These are phyloP conservation scores for Calyptommatus sinebrachiatus DNA, from an alignment of 2,113 vertebrate genomes.

Conservation along the genomic window DNA sequence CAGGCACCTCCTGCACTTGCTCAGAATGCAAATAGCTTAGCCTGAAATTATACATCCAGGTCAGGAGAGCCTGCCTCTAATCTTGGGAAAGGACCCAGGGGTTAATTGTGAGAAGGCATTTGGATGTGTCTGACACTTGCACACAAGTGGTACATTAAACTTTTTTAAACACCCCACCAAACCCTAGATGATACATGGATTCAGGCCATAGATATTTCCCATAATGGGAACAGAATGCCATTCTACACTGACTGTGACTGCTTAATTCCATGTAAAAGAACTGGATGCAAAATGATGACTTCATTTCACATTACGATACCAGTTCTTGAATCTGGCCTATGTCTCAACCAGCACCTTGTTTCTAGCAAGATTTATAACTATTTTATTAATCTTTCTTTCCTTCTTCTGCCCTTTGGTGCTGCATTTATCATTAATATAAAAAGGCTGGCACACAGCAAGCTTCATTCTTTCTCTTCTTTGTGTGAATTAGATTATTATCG, in stretches of 20 bases:
- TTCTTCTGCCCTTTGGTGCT: neutral
- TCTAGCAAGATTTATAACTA: neutral
- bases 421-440: neutral
- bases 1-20: no score
- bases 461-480: slow-evolving; percentile 6
- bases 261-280: neutral
- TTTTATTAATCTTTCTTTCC: neutral
- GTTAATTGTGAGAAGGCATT: no score
- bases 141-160: neutral
- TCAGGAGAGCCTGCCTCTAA: no score
- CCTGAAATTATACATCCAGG: no score
- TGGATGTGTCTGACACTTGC: no score
- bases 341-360: neutral
- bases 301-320: neutral
- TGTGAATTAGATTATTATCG: slow-evolving; percentile 31
- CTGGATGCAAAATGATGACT: neutral
- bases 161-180: neutral
- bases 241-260: neutral
- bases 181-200: neutral
- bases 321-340: neutral
- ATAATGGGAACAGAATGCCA: neutral
- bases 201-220: neutral
- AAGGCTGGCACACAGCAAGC: slow-evolving; percentile 2
- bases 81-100: no score
- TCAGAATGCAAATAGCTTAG: no score